phyloP scores from a whole-genome alignment of 1,140 invertebrate genomes.

The Gonatopus flavifemur region DNA sequence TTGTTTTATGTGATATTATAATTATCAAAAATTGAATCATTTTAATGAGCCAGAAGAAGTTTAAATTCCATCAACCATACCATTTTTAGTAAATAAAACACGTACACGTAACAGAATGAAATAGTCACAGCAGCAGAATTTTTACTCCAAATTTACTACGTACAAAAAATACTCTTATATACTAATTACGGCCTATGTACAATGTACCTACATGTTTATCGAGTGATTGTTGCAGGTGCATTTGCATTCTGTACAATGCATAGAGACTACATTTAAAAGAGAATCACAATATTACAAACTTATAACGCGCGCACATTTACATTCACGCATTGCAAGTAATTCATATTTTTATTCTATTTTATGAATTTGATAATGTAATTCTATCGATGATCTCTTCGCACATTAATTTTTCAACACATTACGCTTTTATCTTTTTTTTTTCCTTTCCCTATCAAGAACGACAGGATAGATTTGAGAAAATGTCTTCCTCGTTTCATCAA shows the following conservation, averaged over 20 bases:
- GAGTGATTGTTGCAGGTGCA: not conserved
- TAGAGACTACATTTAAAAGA: conserved; percentile 15
- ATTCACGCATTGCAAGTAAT: too few relatives aligned
- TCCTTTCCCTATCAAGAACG: not conserved
- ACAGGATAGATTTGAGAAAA: not conserved
- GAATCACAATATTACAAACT: conserved; percentile 14
- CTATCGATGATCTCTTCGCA: not conserved
- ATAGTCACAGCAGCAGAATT: too few relatives aligned
- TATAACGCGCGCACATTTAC: not conserved
- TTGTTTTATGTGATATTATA: too few relatives aligned
- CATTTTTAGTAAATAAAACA: too few relatives aligned
- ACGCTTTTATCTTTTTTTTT: not conserved
- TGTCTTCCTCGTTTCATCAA: conserved; percentile 3
- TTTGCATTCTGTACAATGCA: conserved; percentile 23
- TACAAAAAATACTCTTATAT: conserved; percentile 36
- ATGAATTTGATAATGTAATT: not conserved
- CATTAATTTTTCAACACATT: not conserved
- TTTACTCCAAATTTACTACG: conserved; percentile 18
- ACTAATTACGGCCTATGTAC: conserved; percentile 28
- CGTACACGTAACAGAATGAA: too few relatives aligned
- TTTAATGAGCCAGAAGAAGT: too few relatives aligned
- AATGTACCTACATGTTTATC: conserved; percentile 12
- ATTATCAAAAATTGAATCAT: too few relatives aligned
- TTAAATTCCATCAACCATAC: too few relatives aligned
- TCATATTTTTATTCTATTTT: not conserved